phyloP scores from a whole-genome alignment of 2,888 invertebrate genomes.

The Drosophila ochracea region DNA sequence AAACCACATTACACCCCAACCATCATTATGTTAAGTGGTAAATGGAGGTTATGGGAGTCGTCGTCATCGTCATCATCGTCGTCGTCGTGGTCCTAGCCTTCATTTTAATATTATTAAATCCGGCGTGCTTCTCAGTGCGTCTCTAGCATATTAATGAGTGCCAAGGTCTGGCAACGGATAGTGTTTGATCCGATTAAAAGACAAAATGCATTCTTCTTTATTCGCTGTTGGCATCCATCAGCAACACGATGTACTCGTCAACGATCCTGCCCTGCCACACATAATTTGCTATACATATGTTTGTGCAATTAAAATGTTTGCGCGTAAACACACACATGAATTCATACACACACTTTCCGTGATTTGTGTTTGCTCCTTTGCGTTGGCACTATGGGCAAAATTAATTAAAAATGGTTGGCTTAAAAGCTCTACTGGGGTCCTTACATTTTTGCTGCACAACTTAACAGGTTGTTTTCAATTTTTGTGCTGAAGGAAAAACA shows the following conservation, averaged over 20 bases:
- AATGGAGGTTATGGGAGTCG: constrained; percentile 44
- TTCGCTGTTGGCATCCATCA: constrained; percentile 10
- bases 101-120: constrained; percentile 69
- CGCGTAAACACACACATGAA: constrained; percentile 13
- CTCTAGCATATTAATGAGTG: constrained; percentile 47
- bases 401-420: not conserved
- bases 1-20: constrained; percentile 6
- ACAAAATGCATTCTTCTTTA: constrained; percentile 43
- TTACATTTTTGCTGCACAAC: not conserved
- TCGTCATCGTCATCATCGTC: constrained; percentile 16
- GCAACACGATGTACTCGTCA: constrained; percentile 26
- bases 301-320: constrained; percentile 69
- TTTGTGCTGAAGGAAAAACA: not conserved
- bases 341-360: not conserved
- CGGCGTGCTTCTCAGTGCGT: constrained; percentile 28
- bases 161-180: constrained; percentile 1
- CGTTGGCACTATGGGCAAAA: constrained; percentile 12
- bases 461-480: not conserved
- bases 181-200: constrained; percentile 70
- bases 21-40: constrained; percentile 57
- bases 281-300: constrained; percentile 33
- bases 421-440: not conserved
- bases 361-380: constrained; percentile 14
- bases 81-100: not conserved
- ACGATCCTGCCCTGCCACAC: constrained; percentile 7